Evolutionary conservation across 2,888 invertebrate species (phyloP).

Genomic region (Cryptus viduatorius): DNA sequence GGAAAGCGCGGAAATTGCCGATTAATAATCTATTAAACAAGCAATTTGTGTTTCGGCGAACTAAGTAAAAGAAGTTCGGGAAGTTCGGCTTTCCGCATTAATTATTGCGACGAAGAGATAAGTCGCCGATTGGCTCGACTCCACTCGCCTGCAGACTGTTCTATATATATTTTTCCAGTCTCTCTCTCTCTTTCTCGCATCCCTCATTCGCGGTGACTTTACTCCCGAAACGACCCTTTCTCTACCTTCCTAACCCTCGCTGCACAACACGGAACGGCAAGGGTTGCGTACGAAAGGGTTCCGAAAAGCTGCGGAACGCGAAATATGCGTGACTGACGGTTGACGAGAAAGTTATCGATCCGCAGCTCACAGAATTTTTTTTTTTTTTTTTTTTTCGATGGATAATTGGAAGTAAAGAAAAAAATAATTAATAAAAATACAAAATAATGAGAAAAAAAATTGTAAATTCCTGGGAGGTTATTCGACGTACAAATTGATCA

Average conservation of each 20-base stretch:
- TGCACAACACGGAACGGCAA: slow-evolving; percentile 12
- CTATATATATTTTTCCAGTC: slow-evolving; percentile 8
- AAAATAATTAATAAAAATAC: neutral
- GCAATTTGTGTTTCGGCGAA: slow-evolving; percentile 76
- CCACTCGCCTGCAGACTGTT: neutral
- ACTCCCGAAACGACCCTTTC: slow-evolving; percentile 12
- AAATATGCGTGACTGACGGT: slow-evolving; percentile 45
- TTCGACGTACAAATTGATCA: too few relatives aligned
- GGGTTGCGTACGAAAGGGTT: slow-evolving; percentile 41
- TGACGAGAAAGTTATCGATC: slow-evolving; percentile 35
- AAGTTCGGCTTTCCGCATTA: slow-evolving; percentile 72
- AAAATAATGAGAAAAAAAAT: too few relatives aligned
- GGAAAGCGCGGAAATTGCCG: slow-evolving; percentile 70
- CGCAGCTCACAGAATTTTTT: neutral
- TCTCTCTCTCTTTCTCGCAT: neutral
- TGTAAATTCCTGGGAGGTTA: too few relatives aligned
- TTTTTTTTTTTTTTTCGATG: neutral
- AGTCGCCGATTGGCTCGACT: slow-evolving; percentile 50
- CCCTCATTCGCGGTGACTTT: slow-evolving; percentile 5
- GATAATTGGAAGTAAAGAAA: neutral
- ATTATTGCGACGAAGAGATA: slow-evolving; percentile 64
- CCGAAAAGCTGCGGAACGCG: slow-evolving; percentile 24
- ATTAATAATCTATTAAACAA: slow-evolving; percentile 78
- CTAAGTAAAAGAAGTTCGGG: slow-evolving; percentile 76
- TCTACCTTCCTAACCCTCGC: neutral